Base-by-base conservation (phyloP, 2,113 vertebrate genomes). In the Cavia porcellus region DNA sequence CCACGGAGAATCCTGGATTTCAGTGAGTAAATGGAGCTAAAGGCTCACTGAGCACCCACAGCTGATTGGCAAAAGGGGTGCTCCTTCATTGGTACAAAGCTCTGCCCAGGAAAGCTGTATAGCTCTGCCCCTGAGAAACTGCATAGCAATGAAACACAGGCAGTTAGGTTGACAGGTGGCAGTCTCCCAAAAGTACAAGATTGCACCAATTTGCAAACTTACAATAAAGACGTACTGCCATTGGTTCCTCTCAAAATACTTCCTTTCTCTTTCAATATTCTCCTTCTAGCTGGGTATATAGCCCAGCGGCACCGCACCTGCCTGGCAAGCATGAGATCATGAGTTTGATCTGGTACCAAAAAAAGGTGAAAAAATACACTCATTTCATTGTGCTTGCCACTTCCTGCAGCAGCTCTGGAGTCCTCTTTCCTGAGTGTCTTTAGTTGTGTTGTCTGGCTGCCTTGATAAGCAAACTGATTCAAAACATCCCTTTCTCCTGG, bases 121-220 rank as follows among this genome's bases (percentile, higher is more conserved):
- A n/a, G n/a, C n/a, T n/a, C n/a, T n/a, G n/a, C n/a, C n/a, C 0
- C 15, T 11, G 15, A 11, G 7, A 11, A 7, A 55, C 20, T 11
- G 8, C 6, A 0, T 35, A 55, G 80, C n/a, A 38, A 11, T 24
- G 11, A 94, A 77, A 45, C 7, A 7, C 6, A 4, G 8, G 9
- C 35, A 72, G 25, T 14, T 0, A 13, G 0, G 8, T 14, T 30
- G 4, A n/a, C 6, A 50, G 4, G 28, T 10, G 45, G 47, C 11
- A 45, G 20, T 47, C 24, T 62, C 70, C 45, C 55, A n/a, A 22
- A 38, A 30, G 30, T 0, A 0, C n/a, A 57, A 42, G 30, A 47
- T 5, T 28, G 45, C 14, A 77, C 12, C 42, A 45, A 14, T 77
- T 47, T 77, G 30, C 24, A 77, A 30, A 77, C 13, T 77, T 30